A percentile compares a stretch with the other conserved stretches of the same genome.
These are phyloP conservation scores for Conistra vaccinii DNA, from an alignment of 2,888 invertebrate genomes.

Conservation along the genomic window DNA sequence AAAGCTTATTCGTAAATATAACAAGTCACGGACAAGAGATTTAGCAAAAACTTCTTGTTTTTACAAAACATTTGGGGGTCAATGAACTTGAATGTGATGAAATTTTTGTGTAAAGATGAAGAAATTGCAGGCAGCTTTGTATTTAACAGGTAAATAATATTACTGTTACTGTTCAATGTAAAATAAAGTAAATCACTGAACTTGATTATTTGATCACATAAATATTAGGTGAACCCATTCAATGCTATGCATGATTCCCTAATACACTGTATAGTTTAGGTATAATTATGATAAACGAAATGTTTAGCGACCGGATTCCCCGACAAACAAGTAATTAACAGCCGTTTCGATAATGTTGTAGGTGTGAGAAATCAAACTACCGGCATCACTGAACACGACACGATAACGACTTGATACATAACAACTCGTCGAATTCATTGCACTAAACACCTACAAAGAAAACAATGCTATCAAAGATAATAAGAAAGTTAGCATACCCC, in stretches of 20 bases:
- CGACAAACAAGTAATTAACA: conserved; percentile 4
- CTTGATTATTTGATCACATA: conserved; percentile 15
- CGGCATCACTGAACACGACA: conserved; percentile 34
- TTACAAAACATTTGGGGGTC: conserved; percentile 49
- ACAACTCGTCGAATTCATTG: conserved; percentile 26
- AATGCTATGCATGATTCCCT: background rate
- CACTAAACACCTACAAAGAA: conserved; percentile 41
- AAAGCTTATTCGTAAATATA: background rate
- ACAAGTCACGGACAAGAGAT: background rate
- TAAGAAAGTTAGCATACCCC: conserved; percentile 54
- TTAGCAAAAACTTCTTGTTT: background rate
- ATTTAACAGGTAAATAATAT: conserved; percentile 23
- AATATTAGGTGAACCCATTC: conserved; percentile 1
- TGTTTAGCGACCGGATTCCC: conserved; percentile 40
- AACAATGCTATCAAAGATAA: conserved; percentile 62
- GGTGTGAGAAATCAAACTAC: conserved; percentile 38
- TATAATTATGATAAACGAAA: background rate
- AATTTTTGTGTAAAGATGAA: conserved; percentile 8
- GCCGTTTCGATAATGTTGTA: conserved; percentile 23
- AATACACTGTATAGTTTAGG: background rate
- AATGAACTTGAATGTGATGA: conserved; percentile 51
- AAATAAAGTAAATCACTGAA: conserved; percentile 10
- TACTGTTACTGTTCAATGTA: conserved; percentile 5
- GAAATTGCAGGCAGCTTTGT: background rate
- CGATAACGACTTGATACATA: conserved; percentile 28